These are phyloP conservation scores for Sarcophaga peregrina DNA, from an alignment of 1,140 invertebrate species.

Conservation along the genomic window DNA sequence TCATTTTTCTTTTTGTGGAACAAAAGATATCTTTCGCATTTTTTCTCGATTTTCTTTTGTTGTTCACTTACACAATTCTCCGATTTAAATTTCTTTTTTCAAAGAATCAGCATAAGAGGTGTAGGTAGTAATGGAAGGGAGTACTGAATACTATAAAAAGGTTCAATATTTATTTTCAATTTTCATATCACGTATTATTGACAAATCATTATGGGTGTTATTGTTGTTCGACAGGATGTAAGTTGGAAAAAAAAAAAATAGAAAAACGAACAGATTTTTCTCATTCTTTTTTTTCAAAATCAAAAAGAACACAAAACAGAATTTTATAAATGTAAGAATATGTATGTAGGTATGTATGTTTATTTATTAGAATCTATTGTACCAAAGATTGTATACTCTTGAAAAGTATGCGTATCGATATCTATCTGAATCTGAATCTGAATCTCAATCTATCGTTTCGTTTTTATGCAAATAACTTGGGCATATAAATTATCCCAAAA, in stretches of 20 bases:
- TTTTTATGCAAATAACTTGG: slow-evolving; percentile 25
- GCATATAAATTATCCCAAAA: slow-evolving; percentile 6
- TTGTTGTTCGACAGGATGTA: slow-evolving; percentile 40
- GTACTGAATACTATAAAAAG: neutral
- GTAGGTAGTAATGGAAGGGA: neutral
- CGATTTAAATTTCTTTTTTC: neutral
- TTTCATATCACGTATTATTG: slow-evolving; percentile 40
- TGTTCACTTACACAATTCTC: slow-evolving; percentile 11
- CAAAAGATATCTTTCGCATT: neutral
- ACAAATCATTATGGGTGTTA: slow-evolving; percentile 40
- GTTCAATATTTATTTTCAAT: slow-evolving; percentile 26
- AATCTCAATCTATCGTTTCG: neutral
- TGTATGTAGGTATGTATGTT: too few species aligned
- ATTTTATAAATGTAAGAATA: too few species aligned
- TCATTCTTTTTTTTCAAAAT: neutral
- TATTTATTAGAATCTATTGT: too few species aligned
- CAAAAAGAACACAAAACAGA: neutral
- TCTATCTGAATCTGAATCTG: too few species aligned
- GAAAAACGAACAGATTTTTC: neutral
- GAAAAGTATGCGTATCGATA: too few species aligned
- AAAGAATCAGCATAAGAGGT: neutral
- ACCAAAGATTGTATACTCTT: too few species aligned
- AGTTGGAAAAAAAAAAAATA: neutral
- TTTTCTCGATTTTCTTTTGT: neutral
- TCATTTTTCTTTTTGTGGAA: neutral